A percentile compares a stretch with the other conserved stretches of the same genome.
Conservation (phyloP, 2,797 vertebrate species). For the Malacoctenus gilli region DNA sequence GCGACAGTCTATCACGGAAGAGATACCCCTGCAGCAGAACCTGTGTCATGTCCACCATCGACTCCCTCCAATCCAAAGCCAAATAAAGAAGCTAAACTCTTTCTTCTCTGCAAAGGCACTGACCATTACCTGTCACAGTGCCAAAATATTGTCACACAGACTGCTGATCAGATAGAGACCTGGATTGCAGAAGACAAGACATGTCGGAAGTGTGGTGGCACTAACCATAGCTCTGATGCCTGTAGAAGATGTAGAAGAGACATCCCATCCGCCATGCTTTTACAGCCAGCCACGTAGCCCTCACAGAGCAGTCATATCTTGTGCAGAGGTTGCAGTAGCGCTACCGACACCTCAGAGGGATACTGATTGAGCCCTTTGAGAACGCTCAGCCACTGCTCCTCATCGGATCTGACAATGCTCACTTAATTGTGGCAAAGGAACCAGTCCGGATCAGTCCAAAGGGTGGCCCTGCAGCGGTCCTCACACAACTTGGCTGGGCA, state of each 20-base stretch:
- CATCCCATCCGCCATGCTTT: background rate
- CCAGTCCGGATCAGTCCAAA: background rate
- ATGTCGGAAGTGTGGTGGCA: constrained; percentile 6
- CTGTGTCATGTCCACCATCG: background rate
- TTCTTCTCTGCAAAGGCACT: constrained; percentile 11
- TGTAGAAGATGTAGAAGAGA: too few species aligned
- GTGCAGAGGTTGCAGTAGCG: background rate
- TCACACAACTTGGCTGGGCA: background rate
- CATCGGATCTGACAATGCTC: background rate
- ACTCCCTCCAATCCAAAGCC: fast-evolving
- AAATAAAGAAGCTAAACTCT: background rate
- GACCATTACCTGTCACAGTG: constrained; percentile 11
- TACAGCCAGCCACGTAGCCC: background rate
- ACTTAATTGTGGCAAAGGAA: background rate
- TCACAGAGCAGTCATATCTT: constrained; percentile 1
- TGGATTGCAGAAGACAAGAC: background rate
- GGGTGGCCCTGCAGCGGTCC: background rate
- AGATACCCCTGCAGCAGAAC: too few species aligned
- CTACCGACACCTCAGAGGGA: background rate
- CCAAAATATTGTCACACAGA: background rate
- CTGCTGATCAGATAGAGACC: background rate
- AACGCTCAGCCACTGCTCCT: background rate
- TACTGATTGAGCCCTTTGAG: background rate
- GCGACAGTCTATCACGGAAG: background rate
- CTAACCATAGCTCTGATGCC: background rate